Evolutionary conservation across 2,888 invertebrate genomes (phyloP), one percentile per base, ranked within the genome.

Genomic region (Xestobium rufovillosum): DNA sequence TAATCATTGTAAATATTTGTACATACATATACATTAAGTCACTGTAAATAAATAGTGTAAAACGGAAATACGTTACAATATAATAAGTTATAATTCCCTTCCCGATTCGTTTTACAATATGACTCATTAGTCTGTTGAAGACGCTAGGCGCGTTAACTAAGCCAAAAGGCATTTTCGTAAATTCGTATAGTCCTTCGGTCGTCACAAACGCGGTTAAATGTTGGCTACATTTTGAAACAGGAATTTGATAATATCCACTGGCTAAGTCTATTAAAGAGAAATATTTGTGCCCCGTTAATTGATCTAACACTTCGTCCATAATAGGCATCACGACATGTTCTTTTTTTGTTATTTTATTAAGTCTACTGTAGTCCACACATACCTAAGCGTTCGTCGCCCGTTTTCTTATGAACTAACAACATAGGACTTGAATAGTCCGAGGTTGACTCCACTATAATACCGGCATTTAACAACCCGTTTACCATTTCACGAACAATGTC

Each of bases 131-230:
- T 16, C 55, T 41, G 32, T 63, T 60, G 38, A 61, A 66, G 0
- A 56, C 53, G 1, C 56, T 47, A 3, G 61, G 61, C 0, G 65
- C 59, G 38, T 64, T 64, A 0, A 44, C 43, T 0, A 65, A 46
- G 2, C 61, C 63, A 35, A 65, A 67, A 0, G 60, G n/a, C n/a
- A n/a, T n/a, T n/a, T n/a, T n/a, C n/a, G n/a, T n/a, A n/a, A n/a
- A n/a, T n/a, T n/a, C n/a, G 60, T 59, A 63, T 58, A 1, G 53
- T 1, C 63, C 62, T 16, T 60, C 55, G 0, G 56, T 56, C 0
- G 60, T 66, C 0, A 58, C 53, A 33, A 65, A 62, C 0, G 59
- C 56, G 0, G 62, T 66, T 29, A 55, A 53, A 2, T 47, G 48
- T 12, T 52, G 43, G 1, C 57, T 55, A 1, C 55, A 41, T 8